These are phyloP conservation scores for Salvelinus sp. DNA, from an alignment of 2,113 vertebrate genomes.

Conservation along the genomic window DNA sequence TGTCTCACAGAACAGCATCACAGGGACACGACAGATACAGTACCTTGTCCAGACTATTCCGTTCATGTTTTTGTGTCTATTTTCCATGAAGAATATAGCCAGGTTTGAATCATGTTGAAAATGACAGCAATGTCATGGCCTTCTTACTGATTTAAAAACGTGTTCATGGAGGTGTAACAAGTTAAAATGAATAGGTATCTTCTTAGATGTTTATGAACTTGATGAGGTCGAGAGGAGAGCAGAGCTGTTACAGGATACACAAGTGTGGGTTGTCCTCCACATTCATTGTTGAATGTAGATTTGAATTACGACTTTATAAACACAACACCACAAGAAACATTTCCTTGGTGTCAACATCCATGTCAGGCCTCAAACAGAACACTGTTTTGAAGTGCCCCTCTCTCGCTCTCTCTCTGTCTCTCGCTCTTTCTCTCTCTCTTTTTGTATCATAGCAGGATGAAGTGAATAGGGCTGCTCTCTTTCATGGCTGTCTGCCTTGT, in stretches of 20 bases:
- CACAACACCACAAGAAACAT: background rate
- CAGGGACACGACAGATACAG: too few relatives aligned
- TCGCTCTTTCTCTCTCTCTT: too few relatives aligned
- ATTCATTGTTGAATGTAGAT: background rate
- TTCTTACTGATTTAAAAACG: too few relatives aligned
- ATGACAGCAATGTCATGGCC: background rate
- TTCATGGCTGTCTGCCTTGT: slow-evolving; percentile 15
- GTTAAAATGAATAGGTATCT: background rate
- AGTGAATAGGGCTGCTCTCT: slow-evolving; percentile 1
- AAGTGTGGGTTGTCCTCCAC: background rate
- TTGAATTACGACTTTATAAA: background rate
- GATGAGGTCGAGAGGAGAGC: too few relatives aligned
- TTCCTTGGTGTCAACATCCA: background rate
- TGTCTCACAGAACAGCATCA: background rate
- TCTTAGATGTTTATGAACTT: background rate
- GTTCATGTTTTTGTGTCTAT: background rate
- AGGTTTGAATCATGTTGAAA: background rate
- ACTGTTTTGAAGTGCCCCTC: background rate
- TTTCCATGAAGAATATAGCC: background rate
- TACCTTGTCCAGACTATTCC: too few relatives aligned
- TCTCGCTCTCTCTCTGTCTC: too few relatives aligned
- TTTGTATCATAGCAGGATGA: background rate
- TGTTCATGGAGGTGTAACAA: background rate
- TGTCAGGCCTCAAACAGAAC: background rate
- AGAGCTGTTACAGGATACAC: too few relatives aligned